These are phyloP conservation scores for Acanthisitta chloris DNA, from an alignment of 2,113 vertebrate genomes.

Conservation along the genomic window DNA sequence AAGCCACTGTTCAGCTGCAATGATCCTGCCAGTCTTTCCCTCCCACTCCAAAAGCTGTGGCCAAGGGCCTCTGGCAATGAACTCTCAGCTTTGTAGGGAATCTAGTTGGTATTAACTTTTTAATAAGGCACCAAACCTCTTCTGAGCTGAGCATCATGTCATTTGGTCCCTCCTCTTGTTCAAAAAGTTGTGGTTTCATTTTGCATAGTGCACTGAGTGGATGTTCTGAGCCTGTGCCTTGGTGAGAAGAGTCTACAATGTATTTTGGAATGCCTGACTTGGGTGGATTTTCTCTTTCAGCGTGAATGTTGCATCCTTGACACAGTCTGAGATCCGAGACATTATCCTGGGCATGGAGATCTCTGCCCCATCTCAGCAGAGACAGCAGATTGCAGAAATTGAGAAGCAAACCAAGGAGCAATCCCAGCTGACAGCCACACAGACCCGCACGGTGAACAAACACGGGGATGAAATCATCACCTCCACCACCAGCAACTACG, in stretches of 20 bases:
- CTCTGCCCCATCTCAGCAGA: constrained; percentile 95
- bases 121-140: not conserved
- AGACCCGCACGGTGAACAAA: constrained; percentile 98
- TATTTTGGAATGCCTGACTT: not conserved
- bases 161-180: not conserved
- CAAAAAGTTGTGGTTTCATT: not conserved
- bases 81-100: not conserved
- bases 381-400: constrained; percentile 99
- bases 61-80: not conserved
- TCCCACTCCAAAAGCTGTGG: not conserved
- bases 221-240: not conserved
- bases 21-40: not conserved
- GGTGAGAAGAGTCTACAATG: not conserved
- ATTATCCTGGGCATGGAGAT: constrained; percentile 99
- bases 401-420: constrained; percentile 99
- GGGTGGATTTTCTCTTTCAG: constrained; percentile 66
- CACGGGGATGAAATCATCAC: constrained; percentile 99
- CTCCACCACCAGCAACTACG: constrained; percentile 98
- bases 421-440: constrained; percentile 95
- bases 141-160: not conserved
- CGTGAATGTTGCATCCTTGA: constrained; percentile 96
- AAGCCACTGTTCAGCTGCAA: constrained; percentile 29
- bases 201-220: not conserved
- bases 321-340: constrained; percentile 97
- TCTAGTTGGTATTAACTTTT: not conserved